A percentile compares a stretch with the other conserved stretches of the same genome.
phyloP scores from a whole-genome alignment of 2,888 invertebrate genomes.

The Melanostoma mellinum region DNA sequence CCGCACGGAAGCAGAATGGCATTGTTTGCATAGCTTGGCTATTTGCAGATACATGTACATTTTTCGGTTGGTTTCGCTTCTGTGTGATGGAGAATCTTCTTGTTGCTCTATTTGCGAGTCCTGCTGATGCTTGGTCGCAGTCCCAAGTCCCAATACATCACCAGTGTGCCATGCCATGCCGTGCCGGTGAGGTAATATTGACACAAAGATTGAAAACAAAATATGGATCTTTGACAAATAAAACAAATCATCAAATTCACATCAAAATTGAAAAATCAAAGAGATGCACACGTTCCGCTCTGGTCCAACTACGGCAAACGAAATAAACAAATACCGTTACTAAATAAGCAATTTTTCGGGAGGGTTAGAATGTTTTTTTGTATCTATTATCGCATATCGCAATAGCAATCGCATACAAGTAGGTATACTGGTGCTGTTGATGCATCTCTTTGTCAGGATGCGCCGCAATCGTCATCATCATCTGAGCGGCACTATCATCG shows the following conservation, averaged over 20 bases:
- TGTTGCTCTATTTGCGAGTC: slow-evolving; percentile 6
- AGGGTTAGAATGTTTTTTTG: slow-evolving; percentile 38
- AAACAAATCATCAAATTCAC: slow-evolving; percentile 71
- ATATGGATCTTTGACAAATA: slow-evolving; percentile 72
- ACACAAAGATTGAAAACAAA: slow-evolving; percentile 65
- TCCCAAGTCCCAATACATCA: neutral
- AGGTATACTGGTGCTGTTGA: slow-evolving; percentile 2
- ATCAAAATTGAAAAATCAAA: slow-evolving; percentile 70
- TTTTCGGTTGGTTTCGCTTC: slow-evolving; percentile 21
- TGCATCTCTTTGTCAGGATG: slow-evolving; percentile 22
- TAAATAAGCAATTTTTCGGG: slow-evolving; percentile 62
- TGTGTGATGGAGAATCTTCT: slow-evolving; percentile 3
- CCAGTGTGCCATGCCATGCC: neutral
- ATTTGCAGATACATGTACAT: slow-evolving; percentile 36
- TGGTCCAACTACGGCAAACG: slow-evolving; percentile 53
- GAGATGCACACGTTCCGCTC: slow-evolving; percentile 49
- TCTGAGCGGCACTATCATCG: slow-evolving; percentile 66
- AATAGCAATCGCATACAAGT: neutral
- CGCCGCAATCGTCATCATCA: slow-evolving; percentile 43
- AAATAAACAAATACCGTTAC: slow-evolving; percentile 68
- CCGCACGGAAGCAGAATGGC: slow-evolving; percentile 64
- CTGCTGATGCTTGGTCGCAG: slow-evolving; percentile 20
- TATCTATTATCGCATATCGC: slow-evolving; percentile 48
- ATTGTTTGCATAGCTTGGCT: slow-evolving; percentile 63
- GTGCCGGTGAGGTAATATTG: slow-evolving; percentile 67